These are phyloP conservation scores for Opisthocomus hoazin DNA, from an alignment of 2,113 vertebrate genomes.

Conservation along the genomic window DNA sequence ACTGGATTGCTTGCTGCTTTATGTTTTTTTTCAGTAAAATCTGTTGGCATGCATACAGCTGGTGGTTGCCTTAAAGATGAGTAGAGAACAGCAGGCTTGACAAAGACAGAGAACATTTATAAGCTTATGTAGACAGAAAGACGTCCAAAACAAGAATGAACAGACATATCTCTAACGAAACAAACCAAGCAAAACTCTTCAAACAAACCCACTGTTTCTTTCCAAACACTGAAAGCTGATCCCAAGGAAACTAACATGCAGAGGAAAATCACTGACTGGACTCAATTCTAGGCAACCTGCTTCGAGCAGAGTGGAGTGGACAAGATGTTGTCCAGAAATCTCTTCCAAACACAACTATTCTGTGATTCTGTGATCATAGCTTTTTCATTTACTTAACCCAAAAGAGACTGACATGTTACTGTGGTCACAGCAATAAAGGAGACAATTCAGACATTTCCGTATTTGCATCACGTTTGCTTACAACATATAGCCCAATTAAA, in stretches of 20 bases:
- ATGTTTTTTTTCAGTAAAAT: neutral
- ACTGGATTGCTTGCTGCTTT: slow-evolving; percentile 43
- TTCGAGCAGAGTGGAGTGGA: neutral
- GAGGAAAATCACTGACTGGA: neutral
- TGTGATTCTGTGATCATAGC: neutral
- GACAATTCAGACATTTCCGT: neutral
- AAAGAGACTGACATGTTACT: neutral
- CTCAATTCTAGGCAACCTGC: neutral
- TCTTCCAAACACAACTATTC: neutral
- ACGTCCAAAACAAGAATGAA: neutral
- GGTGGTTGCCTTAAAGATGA: neutral
- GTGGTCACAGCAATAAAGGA: neutral
- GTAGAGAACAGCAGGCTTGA: neutral
- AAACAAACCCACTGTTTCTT: neutral
- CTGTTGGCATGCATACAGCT: neutral
- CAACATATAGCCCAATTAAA: neutral
- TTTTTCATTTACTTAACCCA: neutral
- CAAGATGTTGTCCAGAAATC: neutral
- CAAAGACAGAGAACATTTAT: neutral
- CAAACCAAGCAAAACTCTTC: neutral
- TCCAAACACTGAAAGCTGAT: neutral
- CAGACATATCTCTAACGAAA: neutral
- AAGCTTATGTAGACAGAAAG: neutral
- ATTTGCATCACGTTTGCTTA: neutral
- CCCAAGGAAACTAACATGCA: neutral